phyloP scores from a whole-genome alignment of 2,797 vertebrate genomes.

The Karalla daura region DNA sequence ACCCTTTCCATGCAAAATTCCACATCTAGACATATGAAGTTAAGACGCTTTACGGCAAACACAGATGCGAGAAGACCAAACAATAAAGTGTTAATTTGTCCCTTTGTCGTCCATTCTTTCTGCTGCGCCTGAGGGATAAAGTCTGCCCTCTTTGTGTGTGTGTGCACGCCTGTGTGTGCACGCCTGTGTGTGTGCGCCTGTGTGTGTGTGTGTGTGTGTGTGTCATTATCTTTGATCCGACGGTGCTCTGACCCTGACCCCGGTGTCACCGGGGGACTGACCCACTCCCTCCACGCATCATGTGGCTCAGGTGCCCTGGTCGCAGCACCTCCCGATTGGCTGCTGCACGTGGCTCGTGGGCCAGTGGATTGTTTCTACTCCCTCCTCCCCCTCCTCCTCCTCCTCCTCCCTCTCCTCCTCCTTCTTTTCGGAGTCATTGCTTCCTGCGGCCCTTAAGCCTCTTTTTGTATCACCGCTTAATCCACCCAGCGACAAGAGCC shows the following conservation, averaged over 20 bases:
- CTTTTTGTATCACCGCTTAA: constrained; percentile 83
- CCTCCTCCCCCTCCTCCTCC: background rate
- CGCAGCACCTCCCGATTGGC: constrained; percentile 54
- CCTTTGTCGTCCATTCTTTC: constrained; percentile 35
- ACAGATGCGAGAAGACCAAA: background rate
- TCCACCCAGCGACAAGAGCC: constrained; percentile 78
- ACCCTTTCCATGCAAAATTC: too few relatives aligned
- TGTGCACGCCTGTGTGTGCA: constrained; percentile 43
- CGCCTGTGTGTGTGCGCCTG: constrained; percentile 26
- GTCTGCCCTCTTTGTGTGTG: constrained; percentile 51
- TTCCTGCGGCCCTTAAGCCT: constrained; percentile 78
- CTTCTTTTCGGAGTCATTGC: constrained; percentile 72
- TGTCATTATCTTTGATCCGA: constrained; percentile 67
- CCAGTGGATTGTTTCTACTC: constrained; percentile 39
- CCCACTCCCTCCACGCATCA: constrained; percentile 49
- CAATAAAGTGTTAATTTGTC: constrained; percentile 25
- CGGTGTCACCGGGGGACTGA: constrained; percentile 63
- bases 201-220: constrained; percentile 39
- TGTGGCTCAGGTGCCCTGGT: constrained; percentile 67
- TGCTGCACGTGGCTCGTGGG: constrained; percentile 38
- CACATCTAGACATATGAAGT: background rate
- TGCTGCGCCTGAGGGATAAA: constrained; percentile 43
- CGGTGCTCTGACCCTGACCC: constrained; percentile 72
- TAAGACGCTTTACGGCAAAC: constrained; percentile 4
- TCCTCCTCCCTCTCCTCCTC: background rate